Evolutionary conservation across 2,113 vertebrate genomes (phyloP).

Genomic region (Cavia aperea): DNA sequence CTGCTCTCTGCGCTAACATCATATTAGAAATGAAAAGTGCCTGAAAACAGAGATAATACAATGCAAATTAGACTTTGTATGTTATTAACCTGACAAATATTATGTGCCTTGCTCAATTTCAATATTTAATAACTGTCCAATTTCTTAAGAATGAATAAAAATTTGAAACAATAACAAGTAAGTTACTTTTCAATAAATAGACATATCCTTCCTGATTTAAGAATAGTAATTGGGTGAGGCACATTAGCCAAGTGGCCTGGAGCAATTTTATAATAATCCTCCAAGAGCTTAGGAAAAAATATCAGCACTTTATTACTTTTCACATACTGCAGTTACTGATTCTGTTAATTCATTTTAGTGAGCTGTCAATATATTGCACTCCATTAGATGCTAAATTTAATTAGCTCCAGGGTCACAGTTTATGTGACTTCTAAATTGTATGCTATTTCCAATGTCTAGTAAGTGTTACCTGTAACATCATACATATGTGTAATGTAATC

Average conservation of each 20-base stretch:
- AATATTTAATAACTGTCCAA: slow-evolving; percentile 60
- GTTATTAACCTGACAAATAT: slow-evolving; percentile 55
- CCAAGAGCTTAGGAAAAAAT: slow-evolving; percentile 56
- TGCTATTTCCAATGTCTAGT: slow-evolving; percentile 70
- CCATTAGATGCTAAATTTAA: slow-evolving; percentile 75
- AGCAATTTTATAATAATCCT: slow-evolving; percentile 74
- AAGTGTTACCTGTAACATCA: slow-evolving; percentile 71
- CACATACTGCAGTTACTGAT: slow-evolving; percentile 67
- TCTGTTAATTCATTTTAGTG: slow-evolving; percentile 74
- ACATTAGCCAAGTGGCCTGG: slow-evolving; percentile 62
- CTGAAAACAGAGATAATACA: slow-evolving; percentile 60
- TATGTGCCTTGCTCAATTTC: slow-evolving; percentile 53
- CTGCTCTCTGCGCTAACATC: slow-evolving; percentile 48
- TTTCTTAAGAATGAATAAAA: slow-evolving; percentile 69
- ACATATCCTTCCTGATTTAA: slow-evolving; percentile 70
- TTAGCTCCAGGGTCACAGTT: slow-evolving; percentile 70
- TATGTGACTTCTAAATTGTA: slow-evolving; percentile 72
- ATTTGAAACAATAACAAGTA: slow-evolving; percentile 64
- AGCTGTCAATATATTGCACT: slow-evolving; percentile 75
- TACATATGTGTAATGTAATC: slow-evolving; percentile 73
- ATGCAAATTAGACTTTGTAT: slow-evolving; percentile 51
- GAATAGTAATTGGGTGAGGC: slow-evolving; percentile 67
- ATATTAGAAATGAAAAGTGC: slow-evolving; percentile 48
- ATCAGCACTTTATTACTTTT: slow-evolving; percentile 69
- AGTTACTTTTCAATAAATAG: slow-evolving; percentile 70